These are phyloP conservation scores for Clepsis dumicolana DNA, from an alignment of 2,888 invertebrate species.

Conservation along the genomic window DNA sequence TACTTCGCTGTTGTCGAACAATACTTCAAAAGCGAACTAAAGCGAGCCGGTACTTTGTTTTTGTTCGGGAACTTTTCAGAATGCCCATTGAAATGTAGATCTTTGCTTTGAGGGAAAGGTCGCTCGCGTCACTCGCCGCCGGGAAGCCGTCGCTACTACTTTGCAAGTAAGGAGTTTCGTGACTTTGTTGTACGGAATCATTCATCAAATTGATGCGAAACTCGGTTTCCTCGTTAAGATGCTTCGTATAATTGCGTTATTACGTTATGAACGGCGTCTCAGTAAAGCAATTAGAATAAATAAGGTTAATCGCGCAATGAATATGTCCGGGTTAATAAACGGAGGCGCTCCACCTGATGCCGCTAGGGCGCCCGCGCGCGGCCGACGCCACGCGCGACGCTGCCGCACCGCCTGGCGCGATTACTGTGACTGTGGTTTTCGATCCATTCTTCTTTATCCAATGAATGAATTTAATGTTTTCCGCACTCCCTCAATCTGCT, in stretches of 20 bases:
- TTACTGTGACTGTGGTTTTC: no score
- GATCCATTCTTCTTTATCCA: no score
- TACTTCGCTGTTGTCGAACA: constrained; percentile 13
- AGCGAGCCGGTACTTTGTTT: constrained; percentile 13
- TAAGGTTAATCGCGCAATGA: constrained; percentile 34
- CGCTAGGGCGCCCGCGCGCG: neutral
- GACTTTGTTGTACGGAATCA: constrained; percentile 7
- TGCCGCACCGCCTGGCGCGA: no score
- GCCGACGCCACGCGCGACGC: neutral
- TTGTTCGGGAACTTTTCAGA: constrained; percentile 9
- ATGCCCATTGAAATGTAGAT: constrained; percentile 21
- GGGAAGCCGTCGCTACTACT: neutral
- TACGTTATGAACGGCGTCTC: neutral
- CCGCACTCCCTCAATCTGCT: no score
- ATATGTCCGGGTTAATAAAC: constrained; percentile 26
- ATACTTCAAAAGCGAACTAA: constrained; percentile 13
- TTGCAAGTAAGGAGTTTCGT: neutral
- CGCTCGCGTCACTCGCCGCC: neutral
- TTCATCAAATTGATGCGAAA: neutral
- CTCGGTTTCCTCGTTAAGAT: constrained; percentile 7
- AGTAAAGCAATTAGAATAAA: constrained; percentile 17
- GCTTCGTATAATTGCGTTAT: neutral
- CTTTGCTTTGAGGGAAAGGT: constrained; percentile 7
- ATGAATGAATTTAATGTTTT: no score
- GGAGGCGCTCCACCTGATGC: neutral